A percentile compares a stretch with the other conserved stretches of the same genome.
Conservation (phyloP, 2,888 invertebrate species). For the Oegoconia quadripuncta region DNA sequence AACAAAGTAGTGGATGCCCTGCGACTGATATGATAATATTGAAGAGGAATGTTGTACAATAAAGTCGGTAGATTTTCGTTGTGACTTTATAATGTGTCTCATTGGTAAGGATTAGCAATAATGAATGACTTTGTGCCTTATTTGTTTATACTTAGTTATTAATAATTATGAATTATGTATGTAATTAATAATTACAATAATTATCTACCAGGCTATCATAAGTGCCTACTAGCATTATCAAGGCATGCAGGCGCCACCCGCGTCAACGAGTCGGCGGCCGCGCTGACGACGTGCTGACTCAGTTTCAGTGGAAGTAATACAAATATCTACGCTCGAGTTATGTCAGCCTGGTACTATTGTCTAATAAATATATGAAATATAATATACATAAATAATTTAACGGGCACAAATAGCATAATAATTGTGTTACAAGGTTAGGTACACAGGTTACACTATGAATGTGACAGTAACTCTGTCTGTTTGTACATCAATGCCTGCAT, state of each 20-base stretch:
- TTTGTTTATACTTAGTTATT: no score
- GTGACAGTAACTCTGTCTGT: no score
- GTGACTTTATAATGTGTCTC: no score
- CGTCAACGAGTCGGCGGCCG: constrained; percentile 34
- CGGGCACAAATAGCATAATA: background rate
- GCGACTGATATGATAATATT: no score
- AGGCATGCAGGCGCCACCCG: constrained; percentile 41
- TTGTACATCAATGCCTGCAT: no score
- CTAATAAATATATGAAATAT: constrained; percentile 11
- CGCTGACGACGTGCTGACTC: constrained; percentile 42
- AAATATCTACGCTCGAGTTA: constrained; percentile 26
- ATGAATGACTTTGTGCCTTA: no score
- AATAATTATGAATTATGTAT: constrained; percentile 4
- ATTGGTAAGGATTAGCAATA: no score
- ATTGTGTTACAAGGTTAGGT: no score
- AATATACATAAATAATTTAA: background rate
- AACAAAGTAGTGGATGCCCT: no score
- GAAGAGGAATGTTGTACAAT: no score
- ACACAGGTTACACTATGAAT: no score
- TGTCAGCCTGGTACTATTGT: constrained; percentile 43
- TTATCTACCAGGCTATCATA: constrained; percentile 44
- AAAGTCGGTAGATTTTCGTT: no score
- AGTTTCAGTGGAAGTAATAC: constrained; percentile 42
- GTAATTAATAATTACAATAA: constrained; percentile 24
- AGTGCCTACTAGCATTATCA: constrained; percentile 17